phyloP scores from a whole-genome alignment of 2,113 vertebrate species.

The Corythornis madagascariensis region DNA sequence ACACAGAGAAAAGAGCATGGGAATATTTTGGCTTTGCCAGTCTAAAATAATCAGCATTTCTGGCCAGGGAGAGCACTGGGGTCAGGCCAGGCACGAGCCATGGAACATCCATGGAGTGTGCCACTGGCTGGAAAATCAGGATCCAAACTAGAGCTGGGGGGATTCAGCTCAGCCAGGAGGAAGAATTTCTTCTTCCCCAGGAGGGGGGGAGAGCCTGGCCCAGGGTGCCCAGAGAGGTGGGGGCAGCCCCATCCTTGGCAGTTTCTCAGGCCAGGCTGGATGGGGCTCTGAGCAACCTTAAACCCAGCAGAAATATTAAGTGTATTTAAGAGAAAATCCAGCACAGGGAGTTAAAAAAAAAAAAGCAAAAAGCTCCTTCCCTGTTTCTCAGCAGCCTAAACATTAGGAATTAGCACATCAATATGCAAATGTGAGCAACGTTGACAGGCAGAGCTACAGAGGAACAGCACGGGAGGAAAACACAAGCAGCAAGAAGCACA shows the following conservation, averaged over 20 bases:
- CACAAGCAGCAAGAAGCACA: neutral
- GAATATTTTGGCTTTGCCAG: too few relatives aligned
- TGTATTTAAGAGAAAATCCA: neutral
- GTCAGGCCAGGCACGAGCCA: neutral
- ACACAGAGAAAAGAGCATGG: neutral
- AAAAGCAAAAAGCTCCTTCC: neutral
- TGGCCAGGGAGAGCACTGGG: neutral
- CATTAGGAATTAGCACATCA: constrained; percentile 19
- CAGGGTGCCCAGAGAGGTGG: too few relatives aligned
- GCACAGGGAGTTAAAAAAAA: neutral
- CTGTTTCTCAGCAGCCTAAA: neutral
- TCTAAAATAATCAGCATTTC: neutral
- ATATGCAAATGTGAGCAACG: neutral
- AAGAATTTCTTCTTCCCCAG: too few relatives aligned
- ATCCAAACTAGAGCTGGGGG: too few relatives aligned
- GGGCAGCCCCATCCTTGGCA: too few relatives aligned
- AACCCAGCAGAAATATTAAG: neutral
- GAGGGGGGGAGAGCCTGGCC: too few relatives aligned
- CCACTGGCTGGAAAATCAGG: too few relatives aligned
- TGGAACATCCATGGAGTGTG: fast-evolving
- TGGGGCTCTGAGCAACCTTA: too few relatives aligned
- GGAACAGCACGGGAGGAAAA: neutral
- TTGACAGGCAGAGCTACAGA: constrained; percentile 12
- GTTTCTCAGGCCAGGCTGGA: too few relatives aligned
- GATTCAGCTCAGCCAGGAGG: too few relatives aligned